Base-by-base conservation (phyloP, 2,113 vertebrate genomes). In the Amphiprion ocellaris region DNA sequence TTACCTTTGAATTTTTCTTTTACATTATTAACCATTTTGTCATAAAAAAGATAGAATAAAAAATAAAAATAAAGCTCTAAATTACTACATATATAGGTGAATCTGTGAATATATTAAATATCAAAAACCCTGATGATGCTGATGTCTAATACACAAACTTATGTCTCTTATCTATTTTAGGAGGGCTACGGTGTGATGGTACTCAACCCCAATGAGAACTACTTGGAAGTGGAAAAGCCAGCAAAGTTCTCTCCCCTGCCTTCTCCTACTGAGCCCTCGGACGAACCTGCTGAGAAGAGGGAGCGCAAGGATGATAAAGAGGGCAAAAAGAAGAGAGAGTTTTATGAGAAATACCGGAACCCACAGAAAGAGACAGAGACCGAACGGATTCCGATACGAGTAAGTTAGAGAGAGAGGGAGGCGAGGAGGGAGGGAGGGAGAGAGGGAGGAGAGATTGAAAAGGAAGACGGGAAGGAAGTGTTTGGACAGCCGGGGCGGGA, bases 141-240 rank as follows among this genome's bases (percentile, higher is more conserved):
- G 21, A 39, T 54, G 1, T 81, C 17, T 77, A 28, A 79, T 16
- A 19, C 19, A 68, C 30, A 28, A 56, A 11, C 19, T 55, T 74
- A 1, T 93, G 86, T 81, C 77, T 67, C 64, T 28, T 76, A n/a
- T 85, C 28, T 86, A 55, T 93, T 93, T 92, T 84, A 99, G 98
- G 97, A 99, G 86, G 96, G 97, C 77, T 99, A 97, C 74, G 96
- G 97, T 67, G 97, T 99, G 87, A 96, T 99, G 90, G 97, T 99
- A 74, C 94, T 99, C 90, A 99, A 99, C 95, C 97, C 98, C 88
- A 99, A 99, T 76, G 97, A 98, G 95, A 99, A 99, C 95, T 97
- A 96, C 93, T 96, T 98, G 90, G 97, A 99, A 94, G 93, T 99
- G 87, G 97, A 98, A 93, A 98, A 97, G 92, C 93, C 94, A 28